Conservation (phyloP, 1,140 invertebrate species). For the Anastrepha obliqua region DNA sequence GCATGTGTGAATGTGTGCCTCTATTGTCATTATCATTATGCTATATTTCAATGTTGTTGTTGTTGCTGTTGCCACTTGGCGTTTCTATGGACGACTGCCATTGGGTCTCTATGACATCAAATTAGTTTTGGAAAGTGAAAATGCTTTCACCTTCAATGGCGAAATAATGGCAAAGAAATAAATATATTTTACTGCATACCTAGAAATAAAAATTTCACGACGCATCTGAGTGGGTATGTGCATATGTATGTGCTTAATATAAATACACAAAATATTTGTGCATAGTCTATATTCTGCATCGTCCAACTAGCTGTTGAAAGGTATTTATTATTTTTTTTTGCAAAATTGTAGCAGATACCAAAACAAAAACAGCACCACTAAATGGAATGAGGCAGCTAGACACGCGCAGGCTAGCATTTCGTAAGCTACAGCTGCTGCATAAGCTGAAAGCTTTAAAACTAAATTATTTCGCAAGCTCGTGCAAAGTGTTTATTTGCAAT, state of each 20-base stretch:
- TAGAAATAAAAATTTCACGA: not conserved
- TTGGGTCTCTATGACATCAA: constrained; percentile 67
- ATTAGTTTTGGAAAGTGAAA: constrained; percentile 71
- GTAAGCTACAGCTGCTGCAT: not conserved
- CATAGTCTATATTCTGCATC: too few species aligned
- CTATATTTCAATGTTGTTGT: not conserved
- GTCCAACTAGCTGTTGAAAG: too few species aligned
- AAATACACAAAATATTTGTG: too few species aligned
- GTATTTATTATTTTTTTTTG: too few species aligned
- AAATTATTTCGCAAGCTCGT: not conserved
- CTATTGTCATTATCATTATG: constrained; percentile 45
- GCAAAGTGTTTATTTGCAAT: not conserved
- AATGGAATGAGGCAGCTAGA: not conserved
- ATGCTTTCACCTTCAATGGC: constrained; percentile 71
- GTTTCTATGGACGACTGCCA: not conserved
- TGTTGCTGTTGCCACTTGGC: not conserved
- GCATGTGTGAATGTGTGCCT: not conserved
- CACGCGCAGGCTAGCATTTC: not conserved
- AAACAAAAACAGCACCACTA: too few species aligned
- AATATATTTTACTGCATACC: constrained; percentile 10
- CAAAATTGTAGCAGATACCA: not conserved
- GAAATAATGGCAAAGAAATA: constrained; percentile 60
- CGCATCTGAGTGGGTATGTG: not conserved
- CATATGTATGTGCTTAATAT: not conserved
- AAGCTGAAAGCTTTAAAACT: not conserved